Conservation (phyloP, 1,140 invertebrate species). For the Antheraea pernyi region DNA sequence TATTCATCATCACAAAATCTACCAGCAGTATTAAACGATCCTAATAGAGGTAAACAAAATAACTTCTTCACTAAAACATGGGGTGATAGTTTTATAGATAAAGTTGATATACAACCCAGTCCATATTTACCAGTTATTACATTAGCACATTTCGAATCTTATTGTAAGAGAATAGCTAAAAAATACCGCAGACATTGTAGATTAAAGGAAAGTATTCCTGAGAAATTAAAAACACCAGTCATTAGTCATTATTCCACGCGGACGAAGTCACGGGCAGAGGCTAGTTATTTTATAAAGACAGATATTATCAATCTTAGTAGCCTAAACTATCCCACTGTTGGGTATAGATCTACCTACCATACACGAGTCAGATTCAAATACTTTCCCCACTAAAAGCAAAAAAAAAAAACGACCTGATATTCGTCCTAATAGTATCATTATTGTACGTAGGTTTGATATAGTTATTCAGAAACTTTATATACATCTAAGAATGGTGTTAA, state of each 20-base stretch:
- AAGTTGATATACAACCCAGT: conserved; percentile 86
- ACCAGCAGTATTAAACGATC: conserved; percentile 97
- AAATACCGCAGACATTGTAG: conserved; percentile 81
- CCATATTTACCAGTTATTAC: conserved; percentile 92
- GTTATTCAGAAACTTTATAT: too few relatives aligned
- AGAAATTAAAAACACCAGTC: conserved; percentile 52
- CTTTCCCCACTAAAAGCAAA: too few relatives aligned
- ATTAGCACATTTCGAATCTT: conserved; percentile 91
- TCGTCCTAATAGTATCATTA: too few relatives aligned
- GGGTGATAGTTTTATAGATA: conserved; percentile 96
- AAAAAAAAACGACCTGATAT: too few relatives aligned
- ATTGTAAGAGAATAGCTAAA: conserved; percentile 88
- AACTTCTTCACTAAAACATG: conserved; percentile 99
- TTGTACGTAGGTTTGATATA: too few relatives aligned
- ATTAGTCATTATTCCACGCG: too few relatives aligned
- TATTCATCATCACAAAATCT: conserved; percentile 95
- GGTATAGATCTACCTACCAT: too few relatives aligned
- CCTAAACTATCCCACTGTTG: too few relatives aligned
- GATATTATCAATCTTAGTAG: too few relatives aligned
- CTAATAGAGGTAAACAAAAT: conserved; percentile 91
- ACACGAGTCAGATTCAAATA: too few relatives aligned
- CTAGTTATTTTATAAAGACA: neutral
- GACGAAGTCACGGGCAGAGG: too few relatives aligned
- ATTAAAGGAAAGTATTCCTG: conserved; percentile 68
- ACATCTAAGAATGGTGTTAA: too few relatives aligned